Conservation (phyloP, 2,888 invertebrate genomes). For the Branchellion lobata region DNA sequence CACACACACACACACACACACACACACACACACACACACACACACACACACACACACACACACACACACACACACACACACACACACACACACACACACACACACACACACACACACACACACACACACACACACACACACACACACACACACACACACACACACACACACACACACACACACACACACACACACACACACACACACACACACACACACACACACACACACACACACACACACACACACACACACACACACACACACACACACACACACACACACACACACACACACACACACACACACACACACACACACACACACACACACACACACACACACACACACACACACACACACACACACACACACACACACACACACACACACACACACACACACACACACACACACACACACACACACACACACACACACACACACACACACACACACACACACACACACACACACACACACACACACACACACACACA, state of each 20-base stretch:
- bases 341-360: constrained; percentile 23
- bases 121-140: no score
- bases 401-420: no score
- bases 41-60: constrained; percentile 1
- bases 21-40: constrained; percentile 7
- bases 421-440: not conserved
- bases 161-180: no score
- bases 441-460: no score
- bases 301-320: constrained; percentile 11
- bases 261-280: constrained; percentile 16
- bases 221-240: constrained; percentile 3
- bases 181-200: no score
- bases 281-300: constrained; percentile 16
- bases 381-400: not conserved
- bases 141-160: no score
- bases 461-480: constrained; percentile 1
- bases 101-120: no score
- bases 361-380: constrained; percentile 27
- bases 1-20: no score
- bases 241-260: constrained; percentile 19
- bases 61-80: no score
- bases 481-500: constrained; percentile 5
- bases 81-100: no score
- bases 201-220: not conserved
- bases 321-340: constrained; percentile 13